Evolutionary conservation across 2,797 vertebrate genomes (phyloP).

Genomic region (Borostomias antarcticus): DNA sequence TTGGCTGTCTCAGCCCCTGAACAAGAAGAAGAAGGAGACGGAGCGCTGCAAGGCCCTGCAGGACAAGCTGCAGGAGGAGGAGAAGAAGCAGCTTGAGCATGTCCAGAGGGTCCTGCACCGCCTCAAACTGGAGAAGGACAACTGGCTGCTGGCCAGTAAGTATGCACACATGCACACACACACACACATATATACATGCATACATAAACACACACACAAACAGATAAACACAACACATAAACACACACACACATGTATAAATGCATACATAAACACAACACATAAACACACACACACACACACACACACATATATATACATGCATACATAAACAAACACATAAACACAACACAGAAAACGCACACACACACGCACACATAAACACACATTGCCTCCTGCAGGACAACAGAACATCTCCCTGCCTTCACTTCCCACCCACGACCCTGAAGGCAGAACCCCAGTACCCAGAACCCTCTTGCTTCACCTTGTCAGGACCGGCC

Average conservation of each 20-base stretch:
- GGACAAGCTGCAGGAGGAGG: conserved; percentile 96
- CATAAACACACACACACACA: background rate
- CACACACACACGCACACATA: background rate
- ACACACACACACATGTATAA: background rate
- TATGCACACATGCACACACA: conserved; percentile 30
- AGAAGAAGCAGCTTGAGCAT: conserved; percentile 96
- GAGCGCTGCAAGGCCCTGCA: conserved; percentile 98
- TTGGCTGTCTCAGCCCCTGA: conserved; percentile 80
- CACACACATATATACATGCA: background rate
- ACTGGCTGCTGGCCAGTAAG: conserved; percentile 98
- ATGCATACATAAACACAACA: no score
- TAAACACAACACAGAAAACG: no score
- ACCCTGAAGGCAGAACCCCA: background rate
- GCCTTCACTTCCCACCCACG: background rate
- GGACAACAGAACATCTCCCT: background rate
- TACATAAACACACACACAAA: background rate
- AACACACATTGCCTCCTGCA: background rate
- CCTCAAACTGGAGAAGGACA: conserved; percentile 97
- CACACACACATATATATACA: background rate
- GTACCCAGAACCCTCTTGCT: background rate
- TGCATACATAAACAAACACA: background rate
- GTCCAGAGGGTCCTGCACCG: conserved; percentile 93
- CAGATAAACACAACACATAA: no score
- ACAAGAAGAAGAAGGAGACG: conserved; percentile 99
- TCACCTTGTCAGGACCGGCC: background rate